Evolutionary conservation across 2,113 vertebrate genomes (phyloP).

Genomic region (Condylura cristata): DNA sequence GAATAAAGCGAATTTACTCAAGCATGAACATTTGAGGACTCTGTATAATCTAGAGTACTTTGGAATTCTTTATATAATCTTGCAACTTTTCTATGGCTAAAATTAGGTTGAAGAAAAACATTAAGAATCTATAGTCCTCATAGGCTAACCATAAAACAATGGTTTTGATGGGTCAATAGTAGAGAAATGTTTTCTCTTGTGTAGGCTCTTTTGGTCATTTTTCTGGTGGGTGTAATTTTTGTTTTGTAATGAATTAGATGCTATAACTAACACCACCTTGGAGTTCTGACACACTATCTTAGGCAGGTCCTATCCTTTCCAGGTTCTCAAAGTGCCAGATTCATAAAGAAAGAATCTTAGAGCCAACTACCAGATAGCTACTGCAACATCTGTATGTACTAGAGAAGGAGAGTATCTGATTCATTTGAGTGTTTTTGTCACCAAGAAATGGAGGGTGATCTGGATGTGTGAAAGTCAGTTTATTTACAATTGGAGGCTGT

Average conservation of each 20-base stretch:
- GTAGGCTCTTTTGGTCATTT: neutral
- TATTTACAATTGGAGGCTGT: slow-evolving; percentile 66
- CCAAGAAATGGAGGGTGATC: slow-evolving; percentile 60
- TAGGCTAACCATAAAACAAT: neutral
- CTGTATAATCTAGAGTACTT: neutral
- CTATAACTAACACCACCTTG: neutral
- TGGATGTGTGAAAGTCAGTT: slow-evolving; percentile 77
- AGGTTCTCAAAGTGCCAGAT: neutral
- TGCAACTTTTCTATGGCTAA: neutral
- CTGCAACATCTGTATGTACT: neutral
- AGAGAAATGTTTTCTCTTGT: neutral
- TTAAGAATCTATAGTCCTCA: neutral
- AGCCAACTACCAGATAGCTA: neutral
- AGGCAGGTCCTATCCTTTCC: neutral
- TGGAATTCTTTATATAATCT: slow-evolving; percentile 38
- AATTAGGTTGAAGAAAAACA: slow-evolving; percentile 36
- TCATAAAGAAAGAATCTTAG: slow-evolving; percentile 18
- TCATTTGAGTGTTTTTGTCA: slow-evolving; percentile 69
- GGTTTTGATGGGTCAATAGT: neutral
- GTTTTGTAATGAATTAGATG: neutral
- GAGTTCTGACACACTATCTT: neutral
- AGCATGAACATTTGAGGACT: slow-evolving; percentile 27
- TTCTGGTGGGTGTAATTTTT: slow-evolving; percentile 37
- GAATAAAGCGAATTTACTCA: slow-evolving; percentile 28
- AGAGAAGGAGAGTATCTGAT: slow-evolving; percentile 12